phyloP scores from a whole-genome alignment of 2,113 vertebrate genomes.

The Psilopsiagon aurifrons region DNA sequence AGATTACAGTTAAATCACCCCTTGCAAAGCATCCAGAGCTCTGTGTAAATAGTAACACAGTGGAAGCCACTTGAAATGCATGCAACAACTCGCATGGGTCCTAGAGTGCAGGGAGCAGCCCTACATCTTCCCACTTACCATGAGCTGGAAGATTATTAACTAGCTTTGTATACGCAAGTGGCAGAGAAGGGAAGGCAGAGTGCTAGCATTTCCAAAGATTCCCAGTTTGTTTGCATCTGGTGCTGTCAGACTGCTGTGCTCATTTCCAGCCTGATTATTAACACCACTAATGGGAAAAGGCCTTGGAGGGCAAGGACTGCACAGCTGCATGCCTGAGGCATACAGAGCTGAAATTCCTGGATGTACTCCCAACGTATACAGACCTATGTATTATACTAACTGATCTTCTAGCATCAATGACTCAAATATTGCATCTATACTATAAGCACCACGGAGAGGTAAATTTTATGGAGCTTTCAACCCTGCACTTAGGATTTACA shows the following conservation, averaged over 20 bases:
- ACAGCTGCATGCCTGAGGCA: background rate
- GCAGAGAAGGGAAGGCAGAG: background rate
- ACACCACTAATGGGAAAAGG: background rate
- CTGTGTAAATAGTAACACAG: background rate
- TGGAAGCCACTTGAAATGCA: background rate
- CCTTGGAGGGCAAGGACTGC: background rate
- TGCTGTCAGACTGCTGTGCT: background rate
- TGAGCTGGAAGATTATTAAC: background rate
- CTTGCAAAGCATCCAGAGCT: background rate
- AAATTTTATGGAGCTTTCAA: background rate
- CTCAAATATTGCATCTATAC: background rate
- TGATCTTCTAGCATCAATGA: background rate
- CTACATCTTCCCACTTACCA: background rate
- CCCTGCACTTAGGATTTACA: background rate
- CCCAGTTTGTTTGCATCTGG: background rate
- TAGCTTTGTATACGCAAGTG: background rate
- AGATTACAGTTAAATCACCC: background rate
- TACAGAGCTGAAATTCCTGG: background rate
- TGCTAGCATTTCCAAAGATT: background rate
- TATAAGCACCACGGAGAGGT: background rate
- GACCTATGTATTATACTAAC: background rate
- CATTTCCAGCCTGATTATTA: background rate
- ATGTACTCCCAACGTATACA: background rate
- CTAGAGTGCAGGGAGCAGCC: background rate
- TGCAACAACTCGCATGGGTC: background rate